phyloP scores from a whole-genome alignment of 2,113 vertebrate genomes.

The Laticauda laticaudata region DNA sequence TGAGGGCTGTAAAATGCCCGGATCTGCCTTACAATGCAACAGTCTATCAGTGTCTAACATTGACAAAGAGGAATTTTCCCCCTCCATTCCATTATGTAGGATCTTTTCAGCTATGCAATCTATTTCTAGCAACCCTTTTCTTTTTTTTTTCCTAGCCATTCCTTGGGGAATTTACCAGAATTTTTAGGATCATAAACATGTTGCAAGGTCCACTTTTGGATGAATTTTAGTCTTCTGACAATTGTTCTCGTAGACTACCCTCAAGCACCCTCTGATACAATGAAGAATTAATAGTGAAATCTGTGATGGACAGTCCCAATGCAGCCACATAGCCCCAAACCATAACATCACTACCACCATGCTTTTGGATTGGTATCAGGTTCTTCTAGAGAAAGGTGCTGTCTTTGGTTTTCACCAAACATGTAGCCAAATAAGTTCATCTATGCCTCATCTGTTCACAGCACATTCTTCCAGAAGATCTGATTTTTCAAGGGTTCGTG shows the following conservation, averaged over 20 bases:
- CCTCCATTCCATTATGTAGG: background rate
- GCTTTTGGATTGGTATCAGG: background rate
- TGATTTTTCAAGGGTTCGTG: background rate
- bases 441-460: background rate
- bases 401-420: background rate
- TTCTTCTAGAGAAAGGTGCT: background rate
- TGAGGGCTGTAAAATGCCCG: background rate
- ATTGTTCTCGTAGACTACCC: background rate
- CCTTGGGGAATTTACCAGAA: background rate
- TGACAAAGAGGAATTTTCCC: background rate
- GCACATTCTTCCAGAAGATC: background rate
- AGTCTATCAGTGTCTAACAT: background rate
- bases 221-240: background rate
- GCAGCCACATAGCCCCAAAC: background rate
- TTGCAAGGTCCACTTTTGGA: background rate
- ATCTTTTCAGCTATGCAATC: background rate
- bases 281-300: background rate
- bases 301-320: background rate
- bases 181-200: background rate
- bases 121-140: background rate
- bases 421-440: background rate
- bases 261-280: background rate
- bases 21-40: background rate
- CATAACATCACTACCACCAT: background rate
- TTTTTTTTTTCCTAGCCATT: background rate